Conservation (phyloP, 2,888 invertebrate genomes). For the Anagyrus pseudococci region DNA sequence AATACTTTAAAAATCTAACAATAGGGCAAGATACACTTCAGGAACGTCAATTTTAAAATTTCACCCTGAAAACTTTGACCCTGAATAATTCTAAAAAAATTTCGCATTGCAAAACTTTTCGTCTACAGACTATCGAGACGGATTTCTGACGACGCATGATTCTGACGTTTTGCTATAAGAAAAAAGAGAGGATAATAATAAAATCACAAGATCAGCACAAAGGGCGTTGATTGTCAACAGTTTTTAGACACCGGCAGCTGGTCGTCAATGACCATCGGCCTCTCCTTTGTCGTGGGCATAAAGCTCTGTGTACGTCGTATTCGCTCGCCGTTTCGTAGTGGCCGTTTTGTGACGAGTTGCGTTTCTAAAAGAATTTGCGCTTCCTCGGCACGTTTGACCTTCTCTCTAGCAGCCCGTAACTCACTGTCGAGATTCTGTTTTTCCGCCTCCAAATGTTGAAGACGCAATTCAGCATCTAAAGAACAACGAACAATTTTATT, state of each 20-base stretch:
- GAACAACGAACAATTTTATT: conserved; percentile 28
- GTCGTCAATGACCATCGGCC: conserved; percentile 48
- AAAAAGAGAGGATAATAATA: too few relatives aligned
- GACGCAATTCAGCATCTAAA: conserved; percentile 74
- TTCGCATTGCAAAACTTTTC: conserved; percentile 17
- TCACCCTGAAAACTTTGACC: conserved; percentile 31
- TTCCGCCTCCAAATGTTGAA: conserved; percentile 76
- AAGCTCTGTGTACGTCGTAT: conserved; percentile 74
- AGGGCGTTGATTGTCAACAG: conserved; percentile 38
- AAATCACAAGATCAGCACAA: conserved; percentile 13
- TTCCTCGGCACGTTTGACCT: conserved; percentile 73
- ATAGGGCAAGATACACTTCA: too few relatives aligned
- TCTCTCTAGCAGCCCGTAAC: conserved; percentile 72
- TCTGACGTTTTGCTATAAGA: too few relatives aligned
- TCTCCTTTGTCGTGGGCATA: conserved; percentile 71
- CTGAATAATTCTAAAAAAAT: conserved; percentile 17
- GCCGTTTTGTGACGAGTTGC: conserved; percentile 65
- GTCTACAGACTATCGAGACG: too few relatives aligned
- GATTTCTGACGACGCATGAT: too few relatives aligned
- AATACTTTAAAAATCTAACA: too few relatives aligned
- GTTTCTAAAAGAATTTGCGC: conserved; percentile 68
- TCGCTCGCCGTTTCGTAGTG: conserved; percentile 67
- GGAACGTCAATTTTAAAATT: too few relatives aligned
- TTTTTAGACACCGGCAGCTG: conserved; percentile 44
- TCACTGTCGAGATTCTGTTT: conserved; percentile 74